These are phyloP conservation scores for Neoascia interrupta DNA, from an alignment of 2,888 invertebrate genomes.

Conservation along the genomic window DNA sequence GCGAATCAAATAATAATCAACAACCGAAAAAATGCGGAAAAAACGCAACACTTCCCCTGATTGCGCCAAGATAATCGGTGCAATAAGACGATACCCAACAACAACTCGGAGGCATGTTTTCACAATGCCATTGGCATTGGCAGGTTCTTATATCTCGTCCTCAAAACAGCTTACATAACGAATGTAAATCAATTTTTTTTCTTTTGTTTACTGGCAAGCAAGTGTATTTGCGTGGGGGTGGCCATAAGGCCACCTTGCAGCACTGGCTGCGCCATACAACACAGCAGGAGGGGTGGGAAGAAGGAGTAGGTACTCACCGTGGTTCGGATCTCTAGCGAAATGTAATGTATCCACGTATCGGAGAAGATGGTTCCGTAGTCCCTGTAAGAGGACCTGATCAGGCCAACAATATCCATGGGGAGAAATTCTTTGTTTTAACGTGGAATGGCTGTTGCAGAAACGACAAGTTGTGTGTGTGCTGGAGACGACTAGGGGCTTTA, in stretches of 20 bases:
- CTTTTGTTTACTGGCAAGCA: constrained; percentile 35
- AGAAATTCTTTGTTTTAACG: too few relatives aligned
- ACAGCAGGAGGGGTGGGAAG: too few relatives aligned
- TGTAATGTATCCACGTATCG: constrained; percentile 81
- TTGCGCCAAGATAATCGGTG: constrained; percentile 28
- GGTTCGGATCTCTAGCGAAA: constrained; percentile 81
- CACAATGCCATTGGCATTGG: constrained; percentile 35
- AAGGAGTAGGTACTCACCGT: constrained; percentile 81
- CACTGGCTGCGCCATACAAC: background rate
- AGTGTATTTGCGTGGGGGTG: constrained; percentile 31
- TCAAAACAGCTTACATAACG: constrained; percentile 58
- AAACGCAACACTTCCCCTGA: background rate
- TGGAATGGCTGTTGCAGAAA: constrained; percentile 27
- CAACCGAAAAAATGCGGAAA: background rate
- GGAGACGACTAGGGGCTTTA: constrained; percentile 28
- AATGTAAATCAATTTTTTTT: constrained; percentile 42
- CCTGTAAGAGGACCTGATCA: constrained; percentile 73
- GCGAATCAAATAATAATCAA: too few relatives aligned
- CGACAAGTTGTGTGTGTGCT: constrained; percentile 17
- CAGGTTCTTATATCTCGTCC: constrained; percentile 34
- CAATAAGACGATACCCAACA: constrained; percentile 31
- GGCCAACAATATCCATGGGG: constrained; percentile 74
- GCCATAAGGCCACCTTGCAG: constrained; percentile 5
- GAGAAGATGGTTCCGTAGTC: constrained; percentile 76
- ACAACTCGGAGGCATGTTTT: constrained; percentile 3